phyloP scores from a whole-genome alignment of 2,888 invertebrate species.

The Cephus pulcher region DNA sequence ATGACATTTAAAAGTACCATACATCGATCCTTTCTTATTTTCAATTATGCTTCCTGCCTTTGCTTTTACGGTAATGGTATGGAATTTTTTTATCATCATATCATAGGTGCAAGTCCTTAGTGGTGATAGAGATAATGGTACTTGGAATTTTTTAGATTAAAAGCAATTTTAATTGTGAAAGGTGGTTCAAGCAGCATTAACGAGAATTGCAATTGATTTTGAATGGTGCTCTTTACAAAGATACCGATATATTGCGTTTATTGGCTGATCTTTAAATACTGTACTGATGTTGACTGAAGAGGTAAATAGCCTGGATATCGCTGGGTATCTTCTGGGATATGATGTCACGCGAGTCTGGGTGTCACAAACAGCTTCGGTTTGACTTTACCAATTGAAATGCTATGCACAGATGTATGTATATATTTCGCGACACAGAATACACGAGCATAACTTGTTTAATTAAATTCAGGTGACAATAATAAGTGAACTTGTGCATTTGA shows the following conservation, averaged over 20 bases:
- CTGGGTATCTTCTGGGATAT: not conserved
- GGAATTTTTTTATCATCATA: too few relatives aligned
- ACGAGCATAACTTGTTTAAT: not conserved
- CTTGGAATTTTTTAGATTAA: too few relatives aligned
- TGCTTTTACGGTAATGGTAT: not conserved
- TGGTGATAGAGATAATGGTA: too few relatives aligned
- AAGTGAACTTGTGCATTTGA: too few relatives aligned
- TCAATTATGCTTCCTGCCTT: not conserved
- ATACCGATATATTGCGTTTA: too few relatives aligned
- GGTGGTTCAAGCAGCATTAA: too few relatives aligned
- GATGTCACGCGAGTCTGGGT: not conserved
- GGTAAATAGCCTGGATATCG: not conserved
- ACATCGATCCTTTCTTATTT: not conserved
- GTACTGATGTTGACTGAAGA: not conserved
- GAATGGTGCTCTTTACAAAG: too few relatives aligned
- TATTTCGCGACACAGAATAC: not conserved
- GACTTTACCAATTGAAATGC: not conserved
- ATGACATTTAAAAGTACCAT: conserved; percentile 61
- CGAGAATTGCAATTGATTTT: too few relatives aligned
- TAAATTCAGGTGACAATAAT: not conserved
- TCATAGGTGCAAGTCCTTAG: too few relatives aligned
- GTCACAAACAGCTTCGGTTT: not conserved
- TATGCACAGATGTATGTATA: not conserved
- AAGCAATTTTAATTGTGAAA: too few relatives aligned
- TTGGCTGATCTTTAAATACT: too few relatives aligned